phyloP scores from a whole-genome alignment of 2,797 vertebrate genomes.

The Phoeniculus purpureus region DNA sequence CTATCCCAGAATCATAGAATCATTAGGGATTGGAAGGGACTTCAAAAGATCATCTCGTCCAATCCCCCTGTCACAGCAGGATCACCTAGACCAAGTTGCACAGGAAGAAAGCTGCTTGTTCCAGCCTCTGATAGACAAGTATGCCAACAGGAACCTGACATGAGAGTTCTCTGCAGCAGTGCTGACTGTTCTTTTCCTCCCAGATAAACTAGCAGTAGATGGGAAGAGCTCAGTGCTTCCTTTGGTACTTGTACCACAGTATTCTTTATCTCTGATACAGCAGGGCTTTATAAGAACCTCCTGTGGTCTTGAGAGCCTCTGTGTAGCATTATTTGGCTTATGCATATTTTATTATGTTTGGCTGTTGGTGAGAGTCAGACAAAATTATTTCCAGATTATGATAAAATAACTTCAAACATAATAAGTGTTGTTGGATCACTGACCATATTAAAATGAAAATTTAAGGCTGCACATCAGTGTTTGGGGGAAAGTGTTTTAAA shows the following conservation, averaged over 20 bases:
- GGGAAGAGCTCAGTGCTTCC: not conserved
- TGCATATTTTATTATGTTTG: constrained; percentile 73
- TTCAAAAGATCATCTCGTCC: no score
- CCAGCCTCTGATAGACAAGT: not conserved
- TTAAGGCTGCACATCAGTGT: constrained; percentile 57
- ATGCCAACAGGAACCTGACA: not conserved
- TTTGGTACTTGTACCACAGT: not conserved
- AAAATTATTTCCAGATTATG: constrained; percentile 78
- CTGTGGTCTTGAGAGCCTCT: constrained; percentile 8
- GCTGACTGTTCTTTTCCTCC: not conserved
- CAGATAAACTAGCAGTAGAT: not conserved
- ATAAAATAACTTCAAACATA: constrained; percentile 65
- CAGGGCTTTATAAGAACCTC: not conserved
- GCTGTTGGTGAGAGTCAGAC: constrained; percentile 67
- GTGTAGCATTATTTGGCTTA: constrained; percentile 59
- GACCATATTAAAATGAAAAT: constrained; percentile 66
- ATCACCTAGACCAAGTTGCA: no score
- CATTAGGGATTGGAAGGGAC: no score
- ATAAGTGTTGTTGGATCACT: constrained; percentile 63
- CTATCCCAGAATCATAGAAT: not conserved
- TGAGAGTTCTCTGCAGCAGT: not conserved
- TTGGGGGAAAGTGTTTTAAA: constrained; percentile 42
- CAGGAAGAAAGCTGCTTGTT: not conserved
- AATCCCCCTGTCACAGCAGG: no score
- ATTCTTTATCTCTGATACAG: not conserved